Evolutionary conservation across 2,797 vertebrate genomes (phyloP), one percentile per base, ranked within the genome.

Genomic region (Xyrichtys novacula): DNA sequence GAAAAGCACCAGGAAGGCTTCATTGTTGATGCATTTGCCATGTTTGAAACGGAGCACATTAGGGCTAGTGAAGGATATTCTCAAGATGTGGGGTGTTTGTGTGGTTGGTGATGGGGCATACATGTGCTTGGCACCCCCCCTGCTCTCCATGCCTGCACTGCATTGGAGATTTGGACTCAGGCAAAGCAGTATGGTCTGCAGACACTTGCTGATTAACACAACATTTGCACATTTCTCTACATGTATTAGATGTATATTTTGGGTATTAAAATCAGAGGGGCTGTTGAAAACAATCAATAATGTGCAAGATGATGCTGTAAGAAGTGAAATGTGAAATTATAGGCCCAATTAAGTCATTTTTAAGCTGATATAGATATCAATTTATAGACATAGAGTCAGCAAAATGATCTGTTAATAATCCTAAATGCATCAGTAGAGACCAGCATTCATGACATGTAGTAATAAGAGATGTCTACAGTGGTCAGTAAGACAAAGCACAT

Each of bases 111-210:
- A 68, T 78, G 76, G 84, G 43, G 67, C 66, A 60, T 74, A 53
- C 88, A 86, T 87, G 88, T 90, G 89, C 87, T 85, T 80, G 79
- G 76, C 80, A 78, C 42, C 79, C 85, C 80, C 62, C 61, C n/a
- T n/a, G 6, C 63, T 31, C 62, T 39, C 19, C 64, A 46, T 69
- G 65, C 71, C 66, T 84, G 23, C 79, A 20, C 47, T 53, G 57
- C 3, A 23, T 64, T 78, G 48, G 5, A 36, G 67, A 26, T 65
- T 55, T 60, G 25, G 23, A 22, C 32, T n/a, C 42, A 68, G 25
- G 23, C 46, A 65, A n/a, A n/a, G n/a, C n/a, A n/a, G n/a, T n/a
- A n/a, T n/a, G n/a, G n/a, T n/a, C n/a, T n/a, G n/a, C n/a, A n/a
- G n/a, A n/a, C n/a, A n/a, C n/a, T n/a, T n/a, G n/a, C n/a, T n/a